A percentile compares a stretch with the other conserved stretches of the same genome.
Evolutionary conservation across 30 jellyfish, hydroid and myxozoan species (phyloP).

Genomic region (Pseudorhiza aurosa): DNA sequence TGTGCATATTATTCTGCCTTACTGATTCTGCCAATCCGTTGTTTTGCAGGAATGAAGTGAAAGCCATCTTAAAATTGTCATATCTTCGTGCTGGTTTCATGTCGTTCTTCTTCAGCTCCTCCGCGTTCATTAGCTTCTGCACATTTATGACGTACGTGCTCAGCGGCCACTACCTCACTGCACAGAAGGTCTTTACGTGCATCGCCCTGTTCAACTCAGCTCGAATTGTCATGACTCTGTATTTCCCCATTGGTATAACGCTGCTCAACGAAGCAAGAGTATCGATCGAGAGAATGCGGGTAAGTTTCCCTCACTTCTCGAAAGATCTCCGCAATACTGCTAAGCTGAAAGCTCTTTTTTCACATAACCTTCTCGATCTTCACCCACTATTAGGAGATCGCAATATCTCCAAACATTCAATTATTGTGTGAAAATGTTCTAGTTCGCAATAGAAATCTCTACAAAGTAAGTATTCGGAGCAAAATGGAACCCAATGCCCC

Average conservation of each 20-base stretch:
- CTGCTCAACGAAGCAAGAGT: conserved; percentile 87
- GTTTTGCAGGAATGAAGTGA: conserved; percentile 72
- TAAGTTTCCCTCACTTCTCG: neutral
- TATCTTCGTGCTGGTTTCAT: conserved; percentile 80
- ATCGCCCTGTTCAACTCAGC: conserved; percentile 77
- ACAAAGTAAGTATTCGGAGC: too few relatives aligned
- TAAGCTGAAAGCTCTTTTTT: too few relatives aligned
- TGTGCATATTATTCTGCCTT: too few relatives aligned
- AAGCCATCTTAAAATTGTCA: conserved; percentile 66
- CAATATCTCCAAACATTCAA: too few relatives aligned
- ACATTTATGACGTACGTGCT: conserved; percentile 87
- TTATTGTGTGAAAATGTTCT: too few relatives aligned
- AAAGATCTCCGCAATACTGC: too few relatives aligned
- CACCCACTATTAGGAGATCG: too few relatives aligned
- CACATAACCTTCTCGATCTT: too few relatives aligned
- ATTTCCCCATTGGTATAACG: conserved; percentile 87
- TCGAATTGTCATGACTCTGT: conserved; percentile 72
- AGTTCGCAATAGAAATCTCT: too few relatives aligned
- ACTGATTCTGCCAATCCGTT: neutral
- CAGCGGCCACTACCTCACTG: conserved; percentile 74
- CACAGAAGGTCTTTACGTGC: conserved; percentile 87
- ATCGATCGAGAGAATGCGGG: conserved; percentile 83
- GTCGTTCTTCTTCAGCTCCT: conserved; percentile 96
- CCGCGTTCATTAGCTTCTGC: conserved; percentile 72
- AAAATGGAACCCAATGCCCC: too few relatives aligned